Evolutionary conservation across 2,888 invertebrate species (phyloP).

Genomic region (Drosophila infuscata): DNA sequence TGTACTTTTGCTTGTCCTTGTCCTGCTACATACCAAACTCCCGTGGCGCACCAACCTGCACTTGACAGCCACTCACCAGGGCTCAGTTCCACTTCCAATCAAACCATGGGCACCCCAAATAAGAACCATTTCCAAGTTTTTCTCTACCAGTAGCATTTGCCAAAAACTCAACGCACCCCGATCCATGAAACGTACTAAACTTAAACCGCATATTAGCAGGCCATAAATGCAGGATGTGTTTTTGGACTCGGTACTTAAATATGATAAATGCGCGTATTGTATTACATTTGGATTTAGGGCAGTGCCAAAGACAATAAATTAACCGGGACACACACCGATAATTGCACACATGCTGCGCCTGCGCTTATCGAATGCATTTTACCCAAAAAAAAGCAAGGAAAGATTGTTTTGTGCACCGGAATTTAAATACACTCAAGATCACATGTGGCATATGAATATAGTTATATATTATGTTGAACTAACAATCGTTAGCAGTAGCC

Average conservation of each 20-base stretch:
- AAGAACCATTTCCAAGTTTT: slow-evolving; percentile 22
- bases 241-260: slow-evolving; percentile 70
- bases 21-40: slow-evolving; percentile 1
- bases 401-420: neutral
- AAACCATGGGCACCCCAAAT: slow-evolving; percentile 4
- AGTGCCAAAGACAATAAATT: slow-evolving; percentile 74
- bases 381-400: neutral
- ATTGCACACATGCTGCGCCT: slow-evolving; percentile 69
- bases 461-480: neutral
- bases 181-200: slow-evolving; percentile 60
- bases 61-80: slow-evolving; percentile 18
- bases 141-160: slow-evolving; percentile 14
- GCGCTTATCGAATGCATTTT: slow-evolving; percentile 33
- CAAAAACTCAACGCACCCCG: slow-evolving; percentile 4
- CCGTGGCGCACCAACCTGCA: slow-evolving; percentile 28
- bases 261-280: slow-evolving; percentile 77
- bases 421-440: neutral
- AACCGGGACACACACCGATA: slow-evolving; percentile 66
- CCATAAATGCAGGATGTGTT: slow-evolving; percentile 74
- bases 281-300: slow-evolving; percentile 77
- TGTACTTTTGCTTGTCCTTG: slow-evolving; percentile 33
- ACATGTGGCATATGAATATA: neutral
- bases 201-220: slow-evolving; percentile 76
- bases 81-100: slow-evolving; percentile 6
- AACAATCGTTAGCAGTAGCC: neutral